Percentiles rank a stretch among this genome's conserved stretches.
Conservation (phyloP, 2,797 vertebrate genomes). For the Phoeniculus purpureus region DNA sequence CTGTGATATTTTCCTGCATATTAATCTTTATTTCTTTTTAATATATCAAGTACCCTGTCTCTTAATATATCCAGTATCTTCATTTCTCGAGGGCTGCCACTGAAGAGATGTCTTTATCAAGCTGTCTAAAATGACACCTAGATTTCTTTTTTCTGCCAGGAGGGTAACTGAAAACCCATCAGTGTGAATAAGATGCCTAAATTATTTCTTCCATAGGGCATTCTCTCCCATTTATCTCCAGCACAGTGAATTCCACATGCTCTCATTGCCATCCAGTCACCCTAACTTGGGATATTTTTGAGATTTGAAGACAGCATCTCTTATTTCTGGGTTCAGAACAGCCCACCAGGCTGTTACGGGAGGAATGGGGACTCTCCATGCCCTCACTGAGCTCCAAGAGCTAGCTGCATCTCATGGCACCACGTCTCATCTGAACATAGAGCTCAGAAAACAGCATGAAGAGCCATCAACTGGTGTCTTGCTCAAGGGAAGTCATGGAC, state of each 20-base stretch:
- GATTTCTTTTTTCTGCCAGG: conserved; percentile 18
- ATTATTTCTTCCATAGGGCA: conserved; percentile 14
- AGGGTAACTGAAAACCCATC: conserved; percentile 45
- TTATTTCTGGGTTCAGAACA: background rate
- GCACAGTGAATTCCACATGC: background rate
- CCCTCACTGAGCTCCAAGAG: background rate
- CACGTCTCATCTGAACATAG: accelerated
- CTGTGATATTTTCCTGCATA: background rate
- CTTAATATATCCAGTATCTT: background rate
- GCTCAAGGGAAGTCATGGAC: background rate
- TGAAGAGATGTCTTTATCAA: conserved; percentile 24
- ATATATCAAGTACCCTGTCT: background rate
- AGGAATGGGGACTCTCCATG: background rate
- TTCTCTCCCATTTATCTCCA: conserved; percentile 13
- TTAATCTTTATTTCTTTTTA: conserved; percentile 15
- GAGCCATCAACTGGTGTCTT: background rate
- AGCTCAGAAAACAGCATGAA: background rate
- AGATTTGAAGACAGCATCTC: background rate
- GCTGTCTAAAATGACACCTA: conserved; percentile 8
- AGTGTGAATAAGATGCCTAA: conserved; percentile 12
- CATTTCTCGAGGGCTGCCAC: background rate
- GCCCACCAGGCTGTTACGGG: accelerated
- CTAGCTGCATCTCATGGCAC: background rate
- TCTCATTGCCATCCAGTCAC: background rate
- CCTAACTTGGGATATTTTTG: background rate